Evolutionary conservation across 2,888 invertebrate genomes (phyloP).

Genomic region (Anodontia alba): DNA sequence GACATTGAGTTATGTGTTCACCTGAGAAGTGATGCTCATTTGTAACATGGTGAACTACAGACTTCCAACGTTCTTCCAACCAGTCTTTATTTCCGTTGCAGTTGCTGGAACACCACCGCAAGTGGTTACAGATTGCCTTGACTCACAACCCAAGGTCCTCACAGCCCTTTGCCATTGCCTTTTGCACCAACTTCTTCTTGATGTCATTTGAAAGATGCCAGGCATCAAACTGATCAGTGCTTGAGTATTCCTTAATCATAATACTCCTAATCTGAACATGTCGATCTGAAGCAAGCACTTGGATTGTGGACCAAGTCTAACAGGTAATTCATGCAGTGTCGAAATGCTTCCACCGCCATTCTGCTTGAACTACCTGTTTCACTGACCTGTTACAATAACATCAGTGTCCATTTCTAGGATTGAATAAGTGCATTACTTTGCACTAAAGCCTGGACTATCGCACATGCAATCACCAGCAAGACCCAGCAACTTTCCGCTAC

Average conservation of each 20-base stretch:
- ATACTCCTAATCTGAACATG: constrained; percentile 41
- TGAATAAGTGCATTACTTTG: constrained; percentile 41
- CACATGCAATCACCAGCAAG: constrained; percentile 44
- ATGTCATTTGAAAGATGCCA: constrained; percentile 41
- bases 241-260: constrained; percentile 20
- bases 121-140: constrained; percentile 29
- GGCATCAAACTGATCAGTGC: constrained; percentile 42
- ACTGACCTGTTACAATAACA: constrained; percentile 30
- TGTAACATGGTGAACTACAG: constrained; percentile 26
- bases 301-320: constrained; percentile 31
- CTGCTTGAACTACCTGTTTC: constrained; percentile 37
- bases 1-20: constrained; percentile 18
- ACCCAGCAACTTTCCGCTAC: constrained; percentile 5
- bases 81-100: constrained; percentile 35
- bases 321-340: constrained; percentile 33
- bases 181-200: constrained; percentile 26
- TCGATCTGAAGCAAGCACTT: constrained; percentile 39
- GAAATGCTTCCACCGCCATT: constrained; percentile 25
- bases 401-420: constrained; percentile 30
- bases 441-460: constrained; percentile 47
- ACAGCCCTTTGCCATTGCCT: constrained; percentile 30
- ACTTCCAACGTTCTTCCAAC: constrained; percentile 35
- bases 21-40: constrained; percentile 31
- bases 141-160: constrained; percentile 28
- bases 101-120: constrained; percentile 38